These are phyloP conservation scores for Chauna torquata DNA, from an alignment of 2,113 vertebrate genomes.

Conservation along the genomic window DNA sequence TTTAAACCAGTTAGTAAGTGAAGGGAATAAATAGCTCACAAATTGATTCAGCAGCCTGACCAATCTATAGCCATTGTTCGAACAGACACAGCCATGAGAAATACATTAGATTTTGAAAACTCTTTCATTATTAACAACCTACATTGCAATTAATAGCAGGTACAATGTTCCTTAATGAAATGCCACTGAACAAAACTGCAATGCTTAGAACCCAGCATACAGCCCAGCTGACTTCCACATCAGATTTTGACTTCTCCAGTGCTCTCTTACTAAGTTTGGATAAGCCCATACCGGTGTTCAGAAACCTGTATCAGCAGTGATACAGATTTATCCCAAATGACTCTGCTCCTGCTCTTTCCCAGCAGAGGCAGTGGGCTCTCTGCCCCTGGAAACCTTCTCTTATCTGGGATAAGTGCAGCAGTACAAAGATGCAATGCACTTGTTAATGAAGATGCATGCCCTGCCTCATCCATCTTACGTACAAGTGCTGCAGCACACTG, in stretches of 20 bases:
- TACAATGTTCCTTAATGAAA: slow-evolving; percentile 28
- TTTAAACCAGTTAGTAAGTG: background rate
- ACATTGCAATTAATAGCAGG: slow-evolving; percentile 14
- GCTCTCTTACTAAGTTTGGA: background rate
- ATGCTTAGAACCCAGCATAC: background rate
- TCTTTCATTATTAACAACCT: slow-evolving; percentile 51
- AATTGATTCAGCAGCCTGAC: slow-evolving; percentile 22
- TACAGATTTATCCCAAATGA: background rate
- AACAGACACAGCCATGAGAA: slow-evolving; percentile 26
- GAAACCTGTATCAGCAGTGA: background rate
- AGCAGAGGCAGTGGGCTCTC: background rate
- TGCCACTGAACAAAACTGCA: background rate
- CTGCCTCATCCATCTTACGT: background rate
- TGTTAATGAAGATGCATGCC: background rate
- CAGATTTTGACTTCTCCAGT: background rate
- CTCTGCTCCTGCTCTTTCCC: background rate
- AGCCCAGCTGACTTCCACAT: background rate
- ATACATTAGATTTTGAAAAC: slow-evolving; percentile 47
- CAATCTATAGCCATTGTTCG: background rate
- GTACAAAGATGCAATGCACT: background rate
- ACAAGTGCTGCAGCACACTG: background rate
- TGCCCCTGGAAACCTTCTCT: background rate
- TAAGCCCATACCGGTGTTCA: background rate
- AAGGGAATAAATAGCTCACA: slow-evolving; percentile 20
- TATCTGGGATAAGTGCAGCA: background rate